Evolutionary conservation across 2,797 vertebrate genomes (phyloP).

Genomic region (Hemitrygon akajei): DNA sequence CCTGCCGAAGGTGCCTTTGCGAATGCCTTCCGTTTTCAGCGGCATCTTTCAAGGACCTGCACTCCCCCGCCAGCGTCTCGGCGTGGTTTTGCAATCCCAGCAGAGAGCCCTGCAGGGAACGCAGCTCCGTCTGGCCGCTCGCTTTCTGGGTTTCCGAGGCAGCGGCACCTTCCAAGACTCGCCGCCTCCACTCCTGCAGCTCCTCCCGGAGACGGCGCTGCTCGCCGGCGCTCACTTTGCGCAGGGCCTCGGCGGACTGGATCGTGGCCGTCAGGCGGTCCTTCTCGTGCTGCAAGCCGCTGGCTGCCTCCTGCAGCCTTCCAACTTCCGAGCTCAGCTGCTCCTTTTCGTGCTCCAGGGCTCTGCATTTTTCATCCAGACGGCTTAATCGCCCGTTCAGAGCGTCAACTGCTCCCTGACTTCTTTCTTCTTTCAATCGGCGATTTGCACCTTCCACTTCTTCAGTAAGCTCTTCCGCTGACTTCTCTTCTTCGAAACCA

Average conservation of each 20-base stretch:
- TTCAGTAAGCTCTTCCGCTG: background rate
- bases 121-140: background rate
- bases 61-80: background rate
- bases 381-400: background rate
- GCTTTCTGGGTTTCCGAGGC: background rate
- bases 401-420: background rate
- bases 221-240: background rate
- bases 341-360: background rate
- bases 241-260: background rate
- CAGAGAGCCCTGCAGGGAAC: background rate
- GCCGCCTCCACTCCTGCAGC: background rate
- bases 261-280: background rate
- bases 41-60: background rate
- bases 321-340: background rate
- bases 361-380: background rate
- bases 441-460: background rate
- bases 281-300: background rate
- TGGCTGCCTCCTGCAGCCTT: background rate
- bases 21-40: background rate
- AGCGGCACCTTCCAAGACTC: background rate
- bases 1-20: background rate
- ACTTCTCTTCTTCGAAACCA: conserved; percentile 1
- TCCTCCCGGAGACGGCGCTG: background rate
- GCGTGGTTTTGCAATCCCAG: background rate
- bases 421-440: background rate